Evolutionary conservation across 1,140 invertebrate species (phyloP).

Genomic region (Polyergus mexicanus): DNA sequence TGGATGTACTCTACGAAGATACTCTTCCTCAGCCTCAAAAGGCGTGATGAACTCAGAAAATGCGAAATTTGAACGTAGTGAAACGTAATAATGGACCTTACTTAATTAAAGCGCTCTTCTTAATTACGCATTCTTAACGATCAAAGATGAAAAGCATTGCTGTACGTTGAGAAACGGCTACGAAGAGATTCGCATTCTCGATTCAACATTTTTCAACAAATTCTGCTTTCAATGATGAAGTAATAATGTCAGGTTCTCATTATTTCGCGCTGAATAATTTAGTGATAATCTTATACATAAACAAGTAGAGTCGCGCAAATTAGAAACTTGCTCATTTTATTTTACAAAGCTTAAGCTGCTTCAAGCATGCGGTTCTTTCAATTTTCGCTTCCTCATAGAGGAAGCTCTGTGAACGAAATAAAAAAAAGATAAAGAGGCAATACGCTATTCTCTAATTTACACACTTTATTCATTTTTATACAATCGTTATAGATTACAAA

Average conservation of each 20-base stretch:
- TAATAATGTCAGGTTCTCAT: not conserved
- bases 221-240: not conserved
- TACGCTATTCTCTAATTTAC: no score
- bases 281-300: not conserved
- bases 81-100: slow-evolving; percentile 49
- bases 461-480: no score
- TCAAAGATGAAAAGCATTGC: not conserved
- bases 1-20: slow-evolving; percentile 34
- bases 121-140: slow-evolving; percentile 36
- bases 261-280: not conserved
- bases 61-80: slow-evolving; percentile 26
- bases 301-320: no score
- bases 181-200: slow-evolving; percentile 13
- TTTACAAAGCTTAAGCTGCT: no score
- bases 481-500: no score
- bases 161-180: not conserved
- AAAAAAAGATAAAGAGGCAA: no score
- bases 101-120: slow-evolving; percentile 43
- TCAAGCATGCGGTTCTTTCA: no score
- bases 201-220: not conserved
- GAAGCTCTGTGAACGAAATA: no score
- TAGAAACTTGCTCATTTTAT: no score
- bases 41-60: slow-evolving; percentile 40
- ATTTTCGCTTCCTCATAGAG: no score
- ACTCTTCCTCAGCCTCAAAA: slow-evolving; percentile 35